Evolutionary conservation across 2,888 invertebrate species (phyloP).

Genomic region (Chymomyza procnemis): DNA sequence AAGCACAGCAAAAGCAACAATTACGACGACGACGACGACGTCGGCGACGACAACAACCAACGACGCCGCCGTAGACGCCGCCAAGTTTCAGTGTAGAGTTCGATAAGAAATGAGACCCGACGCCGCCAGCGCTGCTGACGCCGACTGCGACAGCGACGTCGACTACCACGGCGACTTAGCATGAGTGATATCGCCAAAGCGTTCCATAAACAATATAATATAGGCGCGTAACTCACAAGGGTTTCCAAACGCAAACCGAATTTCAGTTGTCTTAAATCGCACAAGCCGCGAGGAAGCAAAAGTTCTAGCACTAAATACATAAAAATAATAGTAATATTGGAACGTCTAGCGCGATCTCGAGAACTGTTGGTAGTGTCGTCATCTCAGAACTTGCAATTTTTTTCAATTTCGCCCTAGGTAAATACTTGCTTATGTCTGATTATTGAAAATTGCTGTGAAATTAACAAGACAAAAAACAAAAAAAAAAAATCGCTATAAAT

Average conservation of each 20-base stretch:
- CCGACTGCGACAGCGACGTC: neutral
- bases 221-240: constrained; percentile 60
- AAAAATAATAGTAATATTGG: constrained; percentile 2
- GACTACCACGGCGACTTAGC: constrained; percentile 22
- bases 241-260: constrained; percentile 59
- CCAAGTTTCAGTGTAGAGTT: neutral
- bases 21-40: neutral
- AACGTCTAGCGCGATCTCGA: neutral
- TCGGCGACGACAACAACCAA: neutral
- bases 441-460: neutral
- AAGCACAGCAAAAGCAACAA: constrained; percentile 23
- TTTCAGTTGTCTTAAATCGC: constrained; percentile 68
- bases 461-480: neutral
- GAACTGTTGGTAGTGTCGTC: neutral
- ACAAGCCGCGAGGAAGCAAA: constrained; percentile 63
- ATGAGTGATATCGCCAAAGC: constrained; percentile 30
- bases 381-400: neutral
- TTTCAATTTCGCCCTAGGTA: constrained; percentile 34
- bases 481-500: neutral
- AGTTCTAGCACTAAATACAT: constrained; percentile 26
- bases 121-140: neutral
- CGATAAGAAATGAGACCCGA: constrained; percentile 40
- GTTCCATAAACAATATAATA: constrained; percentile 10
- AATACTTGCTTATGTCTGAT: constrained; percentile 16
- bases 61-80: neutral